phyloP scores from a whole-genome alignment of 2,888 invertebrate genomes.

The Ceriagrion tenellum region DNA sequence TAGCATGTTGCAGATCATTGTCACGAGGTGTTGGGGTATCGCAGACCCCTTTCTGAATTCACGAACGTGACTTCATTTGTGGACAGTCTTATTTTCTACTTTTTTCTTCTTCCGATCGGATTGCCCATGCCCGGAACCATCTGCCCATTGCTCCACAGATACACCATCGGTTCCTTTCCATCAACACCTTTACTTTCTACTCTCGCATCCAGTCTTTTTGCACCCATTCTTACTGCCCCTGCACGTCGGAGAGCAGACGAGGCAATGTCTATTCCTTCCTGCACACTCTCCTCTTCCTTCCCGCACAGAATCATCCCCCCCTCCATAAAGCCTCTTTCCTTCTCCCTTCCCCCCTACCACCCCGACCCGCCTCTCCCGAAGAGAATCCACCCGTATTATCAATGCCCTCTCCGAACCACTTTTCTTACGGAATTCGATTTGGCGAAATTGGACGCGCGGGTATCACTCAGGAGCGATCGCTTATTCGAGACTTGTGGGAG shows the following conservation, averaged over 20 bases:
- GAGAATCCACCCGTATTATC: slow-evolving; percentile 32
- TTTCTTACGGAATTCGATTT: slow-evolving; percentile 52
- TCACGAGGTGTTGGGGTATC: neutral
- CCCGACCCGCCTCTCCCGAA: neutral
- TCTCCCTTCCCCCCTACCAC: neutral
- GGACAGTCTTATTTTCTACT: neutral
- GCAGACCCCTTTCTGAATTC: neutral
- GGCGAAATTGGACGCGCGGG: slow-evolving; percentile 38
- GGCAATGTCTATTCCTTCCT: neutral
- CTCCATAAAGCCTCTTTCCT: neutral
- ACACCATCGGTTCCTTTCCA: neutral
- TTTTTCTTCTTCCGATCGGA: too few relatives aligned
- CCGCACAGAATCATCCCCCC: neutral
- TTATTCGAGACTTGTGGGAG: neutral
- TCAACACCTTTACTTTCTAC: neutral
- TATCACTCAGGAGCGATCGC: slow-evolving; percentile 33
- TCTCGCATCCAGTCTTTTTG: neutral
- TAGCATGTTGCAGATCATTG: neutral
- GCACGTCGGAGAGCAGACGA: neutral
- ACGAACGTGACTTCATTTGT: neutral
- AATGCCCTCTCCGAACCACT: slow-evolving; percentile 32
- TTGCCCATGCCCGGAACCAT: too few relatives aligned
- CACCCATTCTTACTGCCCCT: neutral
- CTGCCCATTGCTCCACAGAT: too few relatives aligned
- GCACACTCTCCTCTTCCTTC: slow-evolving; percentile 25